Percentiles rank a stretch among this genome's conserved stretches.
Evolutionary conservation across 1,140 invertebrate species (phyloP).

Genomic region (Drosophila busckii): DNA sequence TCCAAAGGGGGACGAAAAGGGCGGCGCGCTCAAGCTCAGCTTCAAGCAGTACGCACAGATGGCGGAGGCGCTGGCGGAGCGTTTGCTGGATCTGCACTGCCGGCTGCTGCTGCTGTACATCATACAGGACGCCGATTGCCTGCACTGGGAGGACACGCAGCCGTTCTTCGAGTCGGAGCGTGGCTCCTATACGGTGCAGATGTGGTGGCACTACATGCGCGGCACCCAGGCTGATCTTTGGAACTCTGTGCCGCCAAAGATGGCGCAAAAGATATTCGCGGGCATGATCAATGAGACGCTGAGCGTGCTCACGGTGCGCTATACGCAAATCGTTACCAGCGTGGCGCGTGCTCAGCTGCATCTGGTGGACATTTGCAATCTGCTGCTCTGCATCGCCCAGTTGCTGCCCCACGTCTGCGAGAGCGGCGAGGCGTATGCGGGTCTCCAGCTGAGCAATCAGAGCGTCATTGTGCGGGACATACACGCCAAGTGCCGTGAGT

Average conservation of each 20-base stretch:
- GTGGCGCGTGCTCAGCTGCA: conserved; percentile 82
- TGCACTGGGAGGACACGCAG: conserved; percentile 83
- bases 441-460: conserved; percentile 80
- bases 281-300: conserved; percentile 90
- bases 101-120: conserved; percentile 87
- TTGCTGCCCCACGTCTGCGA: conserved; percentile 83
- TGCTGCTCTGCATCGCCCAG: conserved; percentile 85
- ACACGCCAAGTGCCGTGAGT: conserved; percentile 88
- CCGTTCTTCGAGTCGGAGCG: conserved; percentile 84
- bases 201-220: conserved; percentile 93
- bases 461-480: conserved; percentile 85
- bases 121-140: conserved; percentile 87
- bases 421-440: conserved; percentile 80
- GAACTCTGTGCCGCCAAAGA: conserved; percentile 89
- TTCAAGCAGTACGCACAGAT: conserved; percentile 89
- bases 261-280: conserved; percentile 88
- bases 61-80: conserved; percentile 88
- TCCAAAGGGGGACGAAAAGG: conserved; percentile 76
- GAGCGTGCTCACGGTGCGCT: conserved; percentile 86
- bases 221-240: conserved; percentile 88
- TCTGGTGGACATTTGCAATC: conserved; percentile 86
- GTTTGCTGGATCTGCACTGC: conserved; percentile 87
- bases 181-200: conserved; percentile 88
- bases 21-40: conserved; percentile 79
- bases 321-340: conserved; percentile 83